Evolutionary conservation across 2,797 vertebrate species (phyloP).

Genomic region (Neoniphon sammara): DNA sequence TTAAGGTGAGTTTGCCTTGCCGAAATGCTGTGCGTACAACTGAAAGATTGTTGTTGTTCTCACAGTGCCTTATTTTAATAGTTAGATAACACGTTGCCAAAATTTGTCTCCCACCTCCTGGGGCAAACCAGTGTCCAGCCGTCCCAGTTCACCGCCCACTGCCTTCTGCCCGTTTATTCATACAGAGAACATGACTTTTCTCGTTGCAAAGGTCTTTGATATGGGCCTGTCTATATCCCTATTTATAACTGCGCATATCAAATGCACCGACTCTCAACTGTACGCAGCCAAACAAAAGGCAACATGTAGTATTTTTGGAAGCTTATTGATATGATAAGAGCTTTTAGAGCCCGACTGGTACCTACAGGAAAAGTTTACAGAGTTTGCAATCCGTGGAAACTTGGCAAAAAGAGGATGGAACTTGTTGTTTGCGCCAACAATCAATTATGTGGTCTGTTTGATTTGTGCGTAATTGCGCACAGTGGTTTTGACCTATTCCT

Average conservation of each 20-base stretch:
- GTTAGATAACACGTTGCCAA: constrained; percentile 27
- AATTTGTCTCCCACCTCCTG: constrained; percentile 33
- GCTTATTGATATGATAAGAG: constrained; percentile 34
- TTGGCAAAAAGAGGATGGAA: constrained; percentile 33
- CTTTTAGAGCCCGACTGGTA: constrained; percentile 2
- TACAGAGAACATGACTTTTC: constrained; percentile 51
- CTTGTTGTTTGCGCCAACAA: constrained; percentile 33
- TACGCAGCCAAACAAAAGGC: constrained; percentile 50
- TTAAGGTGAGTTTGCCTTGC: background rate
- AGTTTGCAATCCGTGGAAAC: constrained; percentile 32
- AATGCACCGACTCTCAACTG: constrained; percentile 54
- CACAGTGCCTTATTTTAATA: constrained; percentile 26
- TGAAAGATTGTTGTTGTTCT: constrained; percentile 10
- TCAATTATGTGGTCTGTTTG: constrained; percentile 31
- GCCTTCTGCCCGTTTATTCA: constrained; percentile 52
- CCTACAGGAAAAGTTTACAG: constrained; percentile 29
- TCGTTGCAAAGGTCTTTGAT: constrained; percentile 49
- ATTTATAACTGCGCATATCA: constrained; percentile 70
- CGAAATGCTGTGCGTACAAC: constrained; percentile 12
- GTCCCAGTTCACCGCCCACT: constrained; percentile 55
- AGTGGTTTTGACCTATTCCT: constrained; percentile 21
- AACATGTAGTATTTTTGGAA: constrained; percentile 17
- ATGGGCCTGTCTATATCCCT: constrained; percentile 52
- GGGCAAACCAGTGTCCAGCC: constrained; percentile 53
- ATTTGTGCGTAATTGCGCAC: constrained; percentile 68